Evolutionary conservation across 2,113 vertebrate genomes (phyloP).

Genomic region (Hippopotamus amphibius): DNA sequence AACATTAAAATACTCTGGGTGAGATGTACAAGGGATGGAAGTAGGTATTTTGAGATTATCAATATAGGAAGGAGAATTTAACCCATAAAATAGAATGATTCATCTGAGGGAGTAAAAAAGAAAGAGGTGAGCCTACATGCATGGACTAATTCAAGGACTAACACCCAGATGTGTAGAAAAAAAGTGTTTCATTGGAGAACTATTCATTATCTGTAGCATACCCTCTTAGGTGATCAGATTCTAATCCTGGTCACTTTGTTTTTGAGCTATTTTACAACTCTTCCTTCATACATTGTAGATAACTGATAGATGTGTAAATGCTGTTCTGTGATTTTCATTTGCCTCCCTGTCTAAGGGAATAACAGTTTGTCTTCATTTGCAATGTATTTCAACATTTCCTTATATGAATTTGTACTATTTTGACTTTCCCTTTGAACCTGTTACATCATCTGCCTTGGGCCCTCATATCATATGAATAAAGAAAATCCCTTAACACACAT

Average conservation of each 20-base stretch:
- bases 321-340: neutral
- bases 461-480: neutral
- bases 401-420: conserved; percentile 15
- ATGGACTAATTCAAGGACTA: neutral
- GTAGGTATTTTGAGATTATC: neutral
- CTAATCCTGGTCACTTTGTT: neutral
- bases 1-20: neutral
- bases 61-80: neutral
- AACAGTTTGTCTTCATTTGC: neutral
- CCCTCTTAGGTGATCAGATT: neutral
- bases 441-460: neutral
- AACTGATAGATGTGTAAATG: neutral
- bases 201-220: neutral
- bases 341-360: neutral
- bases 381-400: neutral
- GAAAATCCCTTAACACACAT: neutral
- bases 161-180: neutral
- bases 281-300: neutral
- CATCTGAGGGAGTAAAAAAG: neutral
- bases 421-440: neutral
- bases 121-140: neutral
- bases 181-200: neutral
- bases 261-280: neutral
- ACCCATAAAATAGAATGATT: neutral
- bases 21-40: neutral